Base-by-base conservation (phyloP, 2,888 invertebrate genomes). In the Limenitis camilla region DNA sequence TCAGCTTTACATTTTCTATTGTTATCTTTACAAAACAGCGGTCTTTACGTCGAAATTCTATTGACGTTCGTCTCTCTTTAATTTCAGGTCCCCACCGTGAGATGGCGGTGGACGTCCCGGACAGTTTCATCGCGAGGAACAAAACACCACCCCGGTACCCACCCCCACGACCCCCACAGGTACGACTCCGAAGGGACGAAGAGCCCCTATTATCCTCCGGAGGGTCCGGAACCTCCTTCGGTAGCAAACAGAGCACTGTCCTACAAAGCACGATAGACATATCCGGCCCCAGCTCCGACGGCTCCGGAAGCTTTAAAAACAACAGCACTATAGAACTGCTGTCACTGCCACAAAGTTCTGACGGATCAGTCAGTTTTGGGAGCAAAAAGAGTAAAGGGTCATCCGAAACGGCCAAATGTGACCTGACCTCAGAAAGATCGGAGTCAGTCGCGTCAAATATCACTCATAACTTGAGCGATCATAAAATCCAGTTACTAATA, bases 21-120 rank as follows among this genome's bases (percentile, higher is more conserved):
- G 27, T 29, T 36, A 5, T 10, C 30, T 7, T 29, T n/a, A 10
- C n/a, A 7, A 6, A 5, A 40, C 5, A 1, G n/a, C 10, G 28
- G n/a, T 3, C 29, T 40, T 29, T 7, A 5, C n/a, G 4, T 1
- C 6, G 7, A 19, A 8, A 7, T 6, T 4, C 5, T 19, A 42
- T 9, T 42, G 19, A 33, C 40, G 6, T 9, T 19, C 6, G 19
- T 4, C 9, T 36, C 44, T 43, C 33, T 40, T 33, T 29, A 42
- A 36, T 85, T 88, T 59, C 84, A 90, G 94, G 94, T 81, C 95
- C 96, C 74, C 97, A 97, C 90, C 93, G 98, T 78, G 98, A 98
- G 92, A 96, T 98, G 96, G 97, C 98, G 78, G 97, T 98, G 81
- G 98, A 98, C 88, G 97, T 97, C 71, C 98, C 98, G 73, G 97